Conservation (phyloP, 2,888 invertebrate species). For the Lymantria dispar region DNA sequence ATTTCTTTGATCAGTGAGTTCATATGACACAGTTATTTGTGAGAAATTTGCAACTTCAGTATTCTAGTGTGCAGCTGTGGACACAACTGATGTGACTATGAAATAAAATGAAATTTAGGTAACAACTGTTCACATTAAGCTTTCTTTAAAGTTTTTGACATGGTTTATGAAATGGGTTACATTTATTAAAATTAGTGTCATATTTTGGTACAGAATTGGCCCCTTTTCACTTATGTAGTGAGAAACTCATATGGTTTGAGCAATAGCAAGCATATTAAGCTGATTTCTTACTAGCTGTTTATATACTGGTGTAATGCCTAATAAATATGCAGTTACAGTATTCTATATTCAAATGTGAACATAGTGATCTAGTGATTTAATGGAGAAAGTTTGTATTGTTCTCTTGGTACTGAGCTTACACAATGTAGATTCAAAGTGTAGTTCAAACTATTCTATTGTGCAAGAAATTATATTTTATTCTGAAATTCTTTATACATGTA, state of each 20-base stretch:
- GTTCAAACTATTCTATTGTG: too few species aligned
- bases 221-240: constrained; percentile 30
- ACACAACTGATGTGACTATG: constrained; percentile 64
- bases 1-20: constrained; percentile 56
- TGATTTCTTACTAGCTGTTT: constrained; percentile 11
- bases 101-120: constrained; percentile 81
- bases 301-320: neutral
- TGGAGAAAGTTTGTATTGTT: neutral
- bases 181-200: neutral
- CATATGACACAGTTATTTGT: constrained; percentile 47
- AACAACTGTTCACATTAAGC: constrained; percentile 36
- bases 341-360: constrained; percentile 4
- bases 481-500: too few species aligned
- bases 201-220: constrained; percentile 2
- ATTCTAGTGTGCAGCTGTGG: constrained; percentile 56
- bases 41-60: constrained; percentile 35
- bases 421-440: too few species aligned
- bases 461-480: too few species aligned
- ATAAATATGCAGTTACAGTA: constrained; percentile 4
- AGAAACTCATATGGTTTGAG: constrained; percentile 13
- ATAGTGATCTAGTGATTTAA: neutral
- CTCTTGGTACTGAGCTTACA: neutral
- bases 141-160: constrained; percentile 16
- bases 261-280: constrained; percentile 20
- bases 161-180: neutral